Conservation (phyloP, 2,797 vertebrate genomes). For the Rhodeus uyekii region DNA sequence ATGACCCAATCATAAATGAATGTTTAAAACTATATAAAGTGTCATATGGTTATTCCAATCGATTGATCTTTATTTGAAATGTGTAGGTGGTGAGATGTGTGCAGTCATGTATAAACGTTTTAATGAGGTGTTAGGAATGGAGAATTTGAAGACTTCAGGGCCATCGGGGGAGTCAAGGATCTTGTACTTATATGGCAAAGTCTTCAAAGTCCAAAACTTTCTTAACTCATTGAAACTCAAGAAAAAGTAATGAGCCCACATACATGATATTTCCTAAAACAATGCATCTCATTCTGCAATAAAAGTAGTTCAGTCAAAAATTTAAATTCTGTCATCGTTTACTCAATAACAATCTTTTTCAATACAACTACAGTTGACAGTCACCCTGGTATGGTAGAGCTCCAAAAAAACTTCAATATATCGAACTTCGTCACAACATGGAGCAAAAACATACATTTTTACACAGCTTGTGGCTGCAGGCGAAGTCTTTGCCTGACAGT, state of each 20-base stretch:
- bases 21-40: not conserved
- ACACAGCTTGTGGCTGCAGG: conserved; percentile 1
- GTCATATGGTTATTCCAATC: not conserved
- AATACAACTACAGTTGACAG: not conserved
- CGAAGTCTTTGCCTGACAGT: conserved; percentile 22
- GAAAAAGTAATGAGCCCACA: not conserved
- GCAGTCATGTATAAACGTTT: conserved; percentile 27
- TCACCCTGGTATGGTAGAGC: not conserved
- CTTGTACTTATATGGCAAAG: not conserved
- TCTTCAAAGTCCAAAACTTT: conserved; percentile 19
- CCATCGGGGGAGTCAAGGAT: not conserved
- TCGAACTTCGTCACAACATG: not conserved
- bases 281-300: not conserved
- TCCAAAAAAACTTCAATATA: not conserved
- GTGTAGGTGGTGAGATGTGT: conserved; percentile 11
- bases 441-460: not conserved
- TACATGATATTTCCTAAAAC: not conserved
- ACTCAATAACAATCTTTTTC: not conserved
- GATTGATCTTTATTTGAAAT: conserved; percentile 35
- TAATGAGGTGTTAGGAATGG: conserved; percentile 56
- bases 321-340: not conserved
- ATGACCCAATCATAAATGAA: not conserved
- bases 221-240: not conserved
- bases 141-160: conserved; percentile 48
- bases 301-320: not conserved